Conservation (phyloP, 2,113 vertebrate genomes). For the Amphilophus citrinellus region DNA sequence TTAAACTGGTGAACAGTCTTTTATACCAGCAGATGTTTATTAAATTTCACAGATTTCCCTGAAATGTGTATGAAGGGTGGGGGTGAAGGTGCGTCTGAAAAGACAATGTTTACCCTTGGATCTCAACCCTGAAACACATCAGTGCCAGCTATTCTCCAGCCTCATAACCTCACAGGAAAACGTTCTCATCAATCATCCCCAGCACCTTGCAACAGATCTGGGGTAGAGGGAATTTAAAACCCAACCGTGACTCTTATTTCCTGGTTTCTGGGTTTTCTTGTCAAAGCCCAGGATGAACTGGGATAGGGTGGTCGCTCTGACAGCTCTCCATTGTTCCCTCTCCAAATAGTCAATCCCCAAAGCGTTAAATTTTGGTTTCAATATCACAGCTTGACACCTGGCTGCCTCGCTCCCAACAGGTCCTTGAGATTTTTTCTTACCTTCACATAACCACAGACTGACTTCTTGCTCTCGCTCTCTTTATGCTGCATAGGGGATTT, state of each 20-base stretch:
- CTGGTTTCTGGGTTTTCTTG: constrained; percentile 38
- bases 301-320: constrained; percentile 62
- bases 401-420: constrained; percentile 23
- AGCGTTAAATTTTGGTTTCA: constrained; percentile 45
- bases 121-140: not conserved
- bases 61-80: constrained; percentile 10
- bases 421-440: not conserved
- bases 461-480: not conserved
- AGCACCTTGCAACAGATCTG: constrained; percentile 39
- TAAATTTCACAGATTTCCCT: constrained; percentile 23
- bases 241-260: constrained; percentile 58
- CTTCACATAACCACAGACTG: not conserved
- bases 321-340: constrained; percentile 49
- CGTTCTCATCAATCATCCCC: constrained; percentile 71
- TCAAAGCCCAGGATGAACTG: constrained; percentile 57
- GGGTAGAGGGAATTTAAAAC: constrained; percentile 61
- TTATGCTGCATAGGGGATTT: constrained; percentile 1
- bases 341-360: constrained; percentile 37
- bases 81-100: constrained; percentile 40
- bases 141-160: constrained; percentile 46
- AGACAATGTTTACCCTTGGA: constrained; percentile 44
- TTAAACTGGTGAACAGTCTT: constrained; percentile 27
- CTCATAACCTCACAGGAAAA: constrained; percentile 58
- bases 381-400: constrained; percentile 32
- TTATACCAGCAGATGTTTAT: constrained; percentile 5